Evolutionary conservation across 1,140 invertebrate species (phyloP), one percentile per base, ranked within the genome.

Genomic region (Temnothorax nylanderi): DNA sequence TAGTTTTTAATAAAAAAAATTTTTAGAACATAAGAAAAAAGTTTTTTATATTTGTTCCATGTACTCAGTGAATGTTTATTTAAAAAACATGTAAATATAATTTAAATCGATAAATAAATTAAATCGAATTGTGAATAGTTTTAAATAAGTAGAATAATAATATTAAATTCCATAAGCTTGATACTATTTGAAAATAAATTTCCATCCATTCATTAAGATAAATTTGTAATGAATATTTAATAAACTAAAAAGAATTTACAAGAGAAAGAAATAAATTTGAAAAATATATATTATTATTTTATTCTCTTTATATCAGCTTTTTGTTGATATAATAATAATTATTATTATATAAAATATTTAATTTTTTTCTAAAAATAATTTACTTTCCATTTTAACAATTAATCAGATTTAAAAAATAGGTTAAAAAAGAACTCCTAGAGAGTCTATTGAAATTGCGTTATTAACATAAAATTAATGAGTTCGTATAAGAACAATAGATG

Each of bases 401-500:
- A 47, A 78, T 64, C 44, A 78, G 16, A 69, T 71, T 37, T 80
- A 67, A 80, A 64, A 37, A 41, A 21, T 54, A 11, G 3, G 1
- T 32, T 81, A 16, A 58, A 56, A 56, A 56, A 71, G 8, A 11
- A 56, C 8, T 71, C 8, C 3, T 65, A n/a, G 21, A 56, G 4
- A 37, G 3, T 71, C 21, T 44, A 81, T 78, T 65, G 37, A 54
- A 71, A 32, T 32, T 32, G 37, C 8, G 2, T 16, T 21, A 64
- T 69, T 77, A 77, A 44, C n/a, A 8, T 44, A 62, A 10, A 21
- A 41, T n/a, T 81, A 56, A 71, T 13, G 64, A 81, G n/a, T 26
- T 60, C 1, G 16, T 54, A 26, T 26, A 16, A 81, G 47, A 71
- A 81, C 44, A 81, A 81, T 54, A 69, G 49, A 69, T 69, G n/a